phyloP scores from a whole-genome alignment of 2,113 vertebrate genomes.

The Neomonachus schauinslandi region DNA sequence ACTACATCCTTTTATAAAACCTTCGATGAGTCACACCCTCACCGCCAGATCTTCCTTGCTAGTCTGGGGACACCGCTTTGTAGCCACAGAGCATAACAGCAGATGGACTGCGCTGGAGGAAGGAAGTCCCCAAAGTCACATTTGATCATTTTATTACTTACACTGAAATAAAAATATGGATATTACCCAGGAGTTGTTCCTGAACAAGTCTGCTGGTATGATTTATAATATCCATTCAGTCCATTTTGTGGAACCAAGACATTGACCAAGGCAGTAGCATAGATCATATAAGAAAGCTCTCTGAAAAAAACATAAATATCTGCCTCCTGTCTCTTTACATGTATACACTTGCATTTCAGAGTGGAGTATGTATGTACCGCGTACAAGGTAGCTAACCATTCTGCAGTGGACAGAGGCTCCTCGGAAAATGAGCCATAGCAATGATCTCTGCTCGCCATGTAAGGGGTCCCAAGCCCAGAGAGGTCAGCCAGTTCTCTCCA shows the following conservation, averaged over 20 bases:
- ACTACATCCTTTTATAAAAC: constrained; percentile 75
- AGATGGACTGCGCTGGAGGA: constrained; percentile 79
- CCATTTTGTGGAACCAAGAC: constrained; percentile 74
- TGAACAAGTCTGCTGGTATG: constrained; percentile 77
- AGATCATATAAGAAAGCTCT: constrained; percentile 67
- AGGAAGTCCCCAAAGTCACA: constrained; percentile 80
- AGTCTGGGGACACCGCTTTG: constrained; percentile 70
- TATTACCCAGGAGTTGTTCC: constrained; percentile 79
- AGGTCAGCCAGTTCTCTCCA: not conserved
- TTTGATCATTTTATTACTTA: constrained; percentile 84
- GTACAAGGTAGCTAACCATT: not conserved
- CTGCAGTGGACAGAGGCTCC: not conserved
- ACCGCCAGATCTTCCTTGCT: constrained; percentile 72
- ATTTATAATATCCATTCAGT: constrained; percentile 78
- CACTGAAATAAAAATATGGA: constrained; percentile 83
- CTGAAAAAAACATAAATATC: constrained; percentile 51
- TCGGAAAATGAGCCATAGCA: not conserved
- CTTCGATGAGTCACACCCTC: constrained; percentile 63
- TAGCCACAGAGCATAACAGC: constrained; percentile 73
- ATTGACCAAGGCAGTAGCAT: constrained; percentile 61
- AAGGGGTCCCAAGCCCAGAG: not conserved
- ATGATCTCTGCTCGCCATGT: not conserved
- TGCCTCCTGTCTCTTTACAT: not conserved
- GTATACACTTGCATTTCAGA: constrained; percentile 1
- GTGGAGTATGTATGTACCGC: not conserved